Conservation (phyloP, 35 echinoderm and acorn worm species). For the Hemicentrotus pulcherrimus region DNA sequence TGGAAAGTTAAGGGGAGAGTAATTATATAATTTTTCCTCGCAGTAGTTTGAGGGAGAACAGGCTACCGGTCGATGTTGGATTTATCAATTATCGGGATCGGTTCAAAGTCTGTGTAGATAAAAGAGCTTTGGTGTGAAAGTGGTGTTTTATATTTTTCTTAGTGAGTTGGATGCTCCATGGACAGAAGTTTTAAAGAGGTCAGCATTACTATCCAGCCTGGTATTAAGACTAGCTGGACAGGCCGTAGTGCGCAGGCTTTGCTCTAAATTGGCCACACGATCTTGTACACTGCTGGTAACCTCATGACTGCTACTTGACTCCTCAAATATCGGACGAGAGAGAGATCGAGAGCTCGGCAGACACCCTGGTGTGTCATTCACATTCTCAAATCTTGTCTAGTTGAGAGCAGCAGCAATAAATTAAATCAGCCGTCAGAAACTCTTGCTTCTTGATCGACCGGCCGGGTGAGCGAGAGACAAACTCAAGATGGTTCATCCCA, state of each 20-base stretch:
- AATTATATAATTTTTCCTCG: background rate
- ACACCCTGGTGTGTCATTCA: conserved; percentile 26
- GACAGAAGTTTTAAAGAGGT: background rate
- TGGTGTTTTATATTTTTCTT: background rate
- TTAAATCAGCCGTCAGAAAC: conserved; percentile 11
- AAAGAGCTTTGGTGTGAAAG: background rate
- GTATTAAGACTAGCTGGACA: background rate
- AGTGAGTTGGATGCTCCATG: background rate
- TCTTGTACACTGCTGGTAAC: background rate
- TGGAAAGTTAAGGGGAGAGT: background rate
- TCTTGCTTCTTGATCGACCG: background rate
- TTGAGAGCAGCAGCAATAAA: conserved; percentile 29
- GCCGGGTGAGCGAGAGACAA: background rate
- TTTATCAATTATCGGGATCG: conserved; percentile 18
- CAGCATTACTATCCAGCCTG: background rate
- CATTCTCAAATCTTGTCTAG: background rate
- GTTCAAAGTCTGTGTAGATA: background rate
- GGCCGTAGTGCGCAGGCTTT: background rate
- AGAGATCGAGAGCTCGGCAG: background rate
- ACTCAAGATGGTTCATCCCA: conserved; percentile 32
- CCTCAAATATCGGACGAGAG: background rate
- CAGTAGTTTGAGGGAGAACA: background rate
- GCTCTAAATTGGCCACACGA: background rate
- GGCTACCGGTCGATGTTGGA: background rate
- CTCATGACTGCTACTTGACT: conserved; percentile 20